Base-by-base conservation (phyloP, 2,797 vertebrate species). In the Muscicapa striata region DNA sequence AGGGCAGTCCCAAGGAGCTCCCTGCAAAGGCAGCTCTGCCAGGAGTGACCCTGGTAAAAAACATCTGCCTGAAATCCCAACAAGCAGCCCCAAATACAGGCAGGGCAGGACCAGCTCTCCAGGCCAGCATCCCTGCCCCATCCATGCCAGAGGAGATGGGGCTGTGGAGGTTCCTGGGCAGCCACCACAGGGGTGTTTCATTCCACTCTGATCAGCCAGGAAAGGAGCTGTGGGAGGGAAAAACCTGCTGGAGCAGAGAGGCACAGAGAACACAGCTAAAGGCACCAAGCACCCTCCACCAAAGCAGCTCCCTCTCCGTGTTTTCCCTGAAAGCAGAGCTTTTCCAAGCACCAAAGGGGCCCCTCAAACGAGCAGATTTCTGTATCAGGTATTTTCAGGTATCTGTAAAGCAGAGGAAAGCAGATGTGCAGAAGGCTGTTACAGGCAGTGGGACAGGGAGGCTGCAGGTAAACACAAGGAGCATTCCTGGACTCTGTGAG, bases 101-200 rank as follows among this genome's bases (percentile, higher is more conserved):
- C 49, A 10, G 51, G 64, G 51, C 68, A 23, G 6, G 0, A 5
- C 32, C 69, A 14, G 43, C 30, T 13, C 61, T 40, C 77, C 63
- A 1, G 4, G 34, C 9, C 3, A 23, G 73, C 41, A 46, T 2
- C 54, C 5, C 52, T 45, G 19, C 69, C 43, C 46, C 43, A 15
- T 1, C 57, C 1, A 1, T 7, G 9, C n/a, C 1, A 11, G 22
- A 21, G 54, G 13, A n/a, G 55, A 11, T 7, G 26, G 6, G 55
- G 46, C 54, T 46, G 55, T 0, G 3, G 23, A 18, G 36, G 30
- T 19, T 48, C 51, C 80, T 4, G 22, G 21, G n/a, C 11, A 54
- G 36, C 29, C 79, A 23, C 21, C 36, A 29, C 17, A 19, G 0
- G 17, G 36, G 15, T 0, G 2, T 11, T 23, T n/a, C 24, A 16